phyloP scores from a whole-genome alignment of 1,140 invertebrate genomes.

The Lanistes nyassanus region DNA sequence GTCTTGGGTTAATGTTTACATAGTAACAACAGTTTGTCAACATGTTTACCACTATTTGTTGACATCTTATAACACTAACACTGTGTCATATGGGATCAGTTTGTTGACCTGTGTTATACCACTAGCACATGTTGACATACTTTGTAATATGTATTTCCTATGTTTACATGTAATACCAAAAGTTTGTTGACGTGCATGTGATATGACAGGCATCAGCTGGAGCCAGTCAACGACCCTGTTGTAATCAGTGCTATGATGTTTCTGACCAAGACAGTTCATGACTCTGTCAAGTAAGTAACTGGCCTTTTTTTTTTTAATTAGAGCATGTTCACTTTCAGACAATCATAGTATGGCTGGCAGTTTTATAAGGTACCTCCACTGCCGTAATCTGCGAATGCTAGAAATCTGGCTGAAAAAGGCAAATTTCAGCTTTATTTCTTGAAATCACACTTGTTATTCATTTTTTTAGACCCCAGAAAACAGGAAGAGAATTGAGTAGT shows the following conservation, averaged over 20 bases:
- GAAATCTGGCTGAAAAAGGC: neutral
- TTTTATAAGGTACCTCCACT: no score
- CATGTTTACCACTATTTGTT: no score
- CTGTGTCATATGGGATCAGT: no score
- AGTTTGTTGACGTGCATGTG: neutral
- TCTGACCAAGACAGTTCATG: slow-evolving; percentile 87
- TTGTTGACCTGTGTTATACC: no score
- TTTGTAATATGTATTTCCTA: neutral
- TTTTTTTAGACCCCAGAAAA: no score
- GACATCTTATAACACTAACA: no score
- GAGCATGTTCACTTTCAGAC: neutral
- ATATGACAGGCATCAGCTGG: slow-evolving; percentile 69
- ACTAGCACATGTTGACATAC: no score
- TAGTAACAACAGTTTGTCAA: neutral
- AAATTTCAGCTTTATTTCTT: slow-evolving; percentile 1
- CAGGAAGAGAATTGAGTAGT: slow-evolving; percentile 89
- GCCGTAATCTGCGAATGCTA: neutral
- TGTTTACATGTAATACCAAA: no score
- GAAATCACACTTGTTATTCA: no score
- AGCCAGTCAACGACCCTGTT: slow-evolving; percentile 81
- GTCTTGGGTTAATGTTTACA: no score
- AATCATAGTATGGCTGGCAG: no score
- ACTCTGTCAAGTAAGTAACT: slow-evolving; percentile 85
- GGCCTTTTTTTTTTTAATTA: neutral
- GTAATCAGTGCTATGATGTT: slow-evolving; percentile 88